Base-by-base conservation (phyloP, 2,113 vertebrate species). In the Lichenostomus cassidix region DNA sequence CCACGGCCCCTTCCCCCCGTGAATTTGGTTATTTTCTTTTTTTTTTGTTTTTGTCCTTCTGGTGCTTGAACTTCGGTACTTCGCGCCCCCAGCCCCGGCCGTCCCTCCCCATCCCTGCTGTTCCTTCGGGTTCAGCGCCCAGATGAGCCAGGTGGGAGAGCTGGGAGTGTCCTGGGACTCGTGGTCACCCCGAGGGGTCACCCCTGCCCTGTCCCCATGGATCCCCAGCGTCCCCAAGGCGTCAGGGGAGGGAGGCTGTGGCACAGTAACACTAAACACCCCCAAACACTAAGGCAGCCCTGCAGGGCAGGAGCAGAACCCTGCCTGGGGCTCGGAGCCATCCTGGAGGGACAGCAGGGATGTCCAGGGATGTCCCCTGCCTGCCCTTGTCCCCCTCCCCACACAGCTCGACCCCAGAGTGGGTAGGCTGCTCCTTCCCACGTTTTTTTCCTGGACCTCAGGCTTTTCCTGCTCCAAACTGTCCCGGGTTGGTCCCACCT, bases 231-330 rank as follows among this genome's bases (percentile, higher is more conserved):
- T 29, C 9, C 7, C 2, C 2, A 3, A 8, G 44, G 50, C 37
- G 28, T n/a, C 42, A 1, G 49, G 33, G 55, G 14, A 12, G 62
- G 55, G 50, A 23, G 33, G 17, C 29, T 3, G 18, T 4, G 60
- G 31, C 64, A 31, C 80, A 82, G 65, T 24, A 58, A 97, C 95
- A 96, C 96, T 97, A 96, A n/a, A 2, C 53, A 37, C 17, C 71
- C 83, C 11, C 7, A 10, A 92, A 96, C 96, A 97, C 96, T 97
- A 96, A 70, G 12, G 25, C 76, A 35, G 79, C 86, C 89, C 79
- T 3, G 31, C 7, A 12, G 52, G 2, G 22, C 9, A 7, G 88
- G 89, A 17, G 77, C 88, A 68, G 90, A 52, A 82, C 70, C 76
- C 31, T 29, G 12, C 52, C 16, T 0, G 10, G 37, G 52, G 49